Base-by-base conservation (phyloP, 2,113 vertebrate species). In the Helogale parvula region DNA sequence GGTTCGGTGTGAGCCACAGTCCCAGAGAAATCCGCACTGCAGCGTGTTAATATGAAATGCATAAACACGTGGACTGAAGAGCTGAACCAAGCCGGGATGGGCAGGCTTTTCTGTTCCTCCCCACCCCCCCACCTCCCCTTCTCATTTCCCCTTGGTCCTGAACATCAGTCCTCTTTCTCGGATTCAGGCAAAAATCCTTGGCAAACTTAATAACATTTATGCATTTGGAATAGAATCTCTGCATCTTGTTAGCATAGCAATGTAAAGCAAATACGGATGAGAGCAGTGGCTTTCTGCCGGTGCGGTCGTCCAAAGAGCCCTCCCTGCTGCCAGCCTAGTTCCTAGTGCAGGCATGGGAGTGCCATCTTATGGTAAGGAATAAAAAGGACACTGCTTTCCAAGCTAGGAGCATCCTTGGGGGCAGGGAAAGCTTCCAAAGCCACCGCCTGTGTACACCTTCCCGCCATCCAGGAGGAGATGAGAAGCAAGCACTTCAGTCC, bases 321-420 rank as follows among this genome's bases (percentile, higher is more conserved):
- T 95, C 93, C 65, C 66, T 16, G 57, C 9, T 69, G 68, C 33
- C 16, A 72, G 90, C 68, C 35, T 92, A 65, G 38, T 95, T 98
- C 79, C 80, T 86, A 91, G 92, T n/a, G 66, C 71, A 98, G 97
- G 98, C 98, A 95, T 98, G 80, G 52, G 94, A 98, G 98, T 95
- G 97, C 99, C 99, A 99, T 98, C 99, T 99, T 93, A 98, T 98
- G 99, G 98, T 95, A 47, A 57, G 57, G 38, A 0, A 11, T 7
- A 57, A 86, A 86, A 96, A 96, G 33, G 91, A 77, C 85, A 29
- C 4, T 0, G 12, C 11, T 96, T 66, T 86, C 47, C 5, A 1
- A 54, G 60, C 47, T 57, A 7, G 31, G 19, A 88, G 38, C 38
- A 21, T n/a, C 45, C 47, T 29, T 38, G 14, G 25, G 13, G 9